These are phyloP conservation scores for Cryptoprocta ferox DNA, from an alignment of 2,797 vertebrate genomes.

Conservation along the genomic window DNA sequence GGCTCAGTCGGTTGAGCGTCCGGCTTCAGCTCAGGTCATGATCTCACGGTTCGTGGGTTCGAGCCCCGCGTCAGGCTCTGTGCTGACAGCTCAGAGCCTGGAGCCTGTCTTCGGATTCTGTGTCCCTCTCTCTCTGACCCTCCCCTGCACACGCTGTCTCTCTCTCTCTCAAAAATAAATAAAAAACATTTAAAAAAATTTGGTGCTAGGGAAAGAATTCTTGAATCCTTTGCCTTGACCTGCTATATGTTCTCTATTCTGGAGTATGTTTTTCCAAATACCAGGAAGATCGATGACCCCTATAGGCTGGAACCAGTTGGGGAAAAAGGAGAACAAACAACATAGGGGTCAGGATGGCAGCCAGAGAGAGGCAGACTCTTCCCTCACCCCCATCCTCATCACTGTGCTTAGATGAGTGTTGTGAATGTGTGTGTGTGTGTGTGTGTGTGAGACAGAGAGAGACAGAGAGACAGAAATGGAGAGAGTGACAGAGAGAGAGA, in stretches of 20 bases:
- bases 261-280: conserved; percentile 43
- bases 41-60: too few relatives aligned
- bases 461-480: too few relatives aligned
- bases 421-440: conserved; percentile 27
- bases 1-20: too few relatives aligned
- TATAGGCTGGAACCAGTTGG: conserved; percentile 39
- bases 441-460: not conserved
- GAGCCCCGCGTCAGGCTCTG: too few relatives aligned
- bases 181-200: too few relatives aligned
- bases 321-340: conserved; percentile 37
- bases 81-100: too few relatives aligned
- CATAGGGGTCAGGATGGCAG: conserved; percentile 44
- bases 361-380: not conserved
- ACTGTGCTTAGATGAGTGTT: conserved; percentile 40
- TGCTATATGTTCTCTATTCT: conserved; percentile 56
- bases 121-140: too few relatives aligned
- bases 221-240: conserved; percentile 36
- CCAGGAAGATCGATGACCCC: not conserved
- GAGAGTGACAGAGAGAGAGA: not conserved
- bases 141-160: too few relatives aligned
- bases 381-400: not conserved
- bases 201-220: not conserved
- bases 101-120: too few relatives aligned
- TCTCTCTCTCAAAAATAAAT: too few relatives aligned
- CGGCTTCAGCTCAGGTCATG: too few relatives aligned